Percentiles rank a stretch among this genome's conserved stretches.
Conservation (phyloP, 2,113 vertebrate genomes). For the Pomatostomus ruficeps region DNA sequence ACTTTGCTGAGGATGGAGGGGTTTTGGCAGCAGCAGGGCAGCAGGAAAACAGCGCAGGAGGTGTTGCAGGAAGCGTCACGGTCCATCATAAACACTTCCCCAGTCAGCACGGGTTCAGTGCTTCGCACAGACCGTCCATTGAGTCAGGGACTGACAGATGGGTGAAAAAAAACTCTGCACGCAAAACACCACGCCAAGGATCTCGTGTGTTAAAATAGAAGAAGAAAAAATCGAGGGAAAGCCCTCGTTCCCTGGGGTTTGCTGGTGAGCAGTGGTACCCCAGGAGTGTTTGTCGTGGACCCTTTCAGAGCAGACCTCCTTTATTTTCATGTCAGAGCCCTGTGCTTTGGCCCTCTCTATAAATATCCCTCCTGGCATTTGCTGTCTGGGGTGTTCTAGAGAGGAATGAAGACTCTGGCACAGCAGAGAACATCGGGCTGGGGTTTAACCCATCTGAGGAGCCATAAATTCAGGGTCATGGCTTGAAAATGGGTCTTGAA, state of each 20-base stretch:
- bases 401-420: not conserved
- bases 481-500: not conserved
- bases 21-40: not conserved
- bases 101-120: not conserved
- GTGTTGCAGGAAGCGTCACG: conserved; percentile 25
- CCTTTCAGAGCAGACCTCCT: not conserved
- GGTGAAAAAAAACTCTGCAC: not conserved
- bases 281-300: not conserved
- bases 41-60: not conserved
- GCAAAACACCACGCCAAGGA: not conserved
- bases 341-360: not conserved
- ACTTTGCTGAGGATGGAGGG: not conserved
- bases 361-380: not conserved
- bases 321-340: not conserved
- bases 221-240: not conserved
- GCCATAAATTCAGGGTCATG: not conserved
- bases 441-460: not conserved
- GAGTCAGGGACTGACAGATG: not conserved
- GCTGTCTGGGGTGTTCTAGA: not conserved
- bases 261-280: not conserved
- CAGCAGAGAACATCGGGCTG: not conserved
- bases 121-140: conserved; percentile 40
- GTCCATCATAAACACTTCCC: conserved; percentile 45
- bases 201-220: not conserved
- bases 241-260: not conserved